Conservation (phyloP, 1,140 invertebrate species). For the Lasioglossum albipes region DNA sequence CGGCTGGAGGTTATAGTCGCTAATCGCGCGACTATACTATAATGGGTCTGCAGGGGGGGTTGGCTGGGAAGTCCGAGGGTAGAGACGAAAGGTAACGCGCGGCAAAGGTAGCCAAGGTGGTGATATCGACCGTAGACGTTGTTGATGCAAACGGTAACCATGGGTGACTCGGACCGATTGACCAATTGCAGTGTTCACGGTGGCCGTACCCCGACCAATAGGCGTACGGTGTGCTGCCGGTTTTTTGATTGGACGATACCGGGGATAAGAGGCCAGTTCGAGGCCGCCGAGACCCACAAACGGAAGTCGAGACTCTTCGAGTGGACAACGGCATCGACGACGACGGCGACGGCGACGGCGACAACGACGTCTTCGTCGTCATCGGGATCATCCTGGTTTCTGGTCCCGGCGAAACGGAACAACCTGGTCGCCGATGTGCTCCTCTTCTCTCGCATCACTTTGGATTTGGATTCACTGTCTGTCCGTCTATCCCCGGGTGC, state of each 20-base stretch:
- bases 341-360: conserved; percentile 9
- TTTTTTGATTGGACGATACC: conserved; percentile 79
- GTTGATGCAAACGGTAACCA: conserved; percentile 79
- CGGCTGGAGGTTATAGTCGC: conserved; percentile 48
- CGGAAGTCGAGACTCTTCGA: conserved; percentile 69
- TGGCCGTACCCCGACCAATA: conserved; percentile 76
- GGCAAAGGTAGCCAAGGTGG: conserved; percentile 52
- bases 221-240: conserved; percentile 66
- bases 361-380: background rate
- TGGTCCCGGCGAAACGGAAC: background rate
- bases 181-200: conserved; percentile 76
- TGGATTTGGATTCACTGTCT: conserved; percentile 58
- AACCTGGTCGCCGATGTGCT: background rate
- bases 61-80: background rate
- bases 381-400: background rate
- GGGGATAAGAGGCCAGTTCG: conserved; percentile 79
- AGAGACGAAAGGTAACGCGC: conserved; percentile 20
- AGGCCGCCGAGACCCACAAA: conserved; percentile 72
- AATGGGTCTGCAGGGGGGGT: background rate
- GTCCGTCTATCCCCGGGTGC: conserved; percentile 10
- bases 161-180: conserved; percentile 70
- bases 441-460: conserved; percentile 19
- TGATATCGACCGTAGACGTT: conserved; percentile 77
- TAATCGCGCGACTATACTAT: conserved; percentile 48
- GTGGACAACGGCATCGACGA: conserved; percentile 58